Conservation (phyloP, 1,140 invertebrate genomes). For the Ephestia elutella region DNA sequence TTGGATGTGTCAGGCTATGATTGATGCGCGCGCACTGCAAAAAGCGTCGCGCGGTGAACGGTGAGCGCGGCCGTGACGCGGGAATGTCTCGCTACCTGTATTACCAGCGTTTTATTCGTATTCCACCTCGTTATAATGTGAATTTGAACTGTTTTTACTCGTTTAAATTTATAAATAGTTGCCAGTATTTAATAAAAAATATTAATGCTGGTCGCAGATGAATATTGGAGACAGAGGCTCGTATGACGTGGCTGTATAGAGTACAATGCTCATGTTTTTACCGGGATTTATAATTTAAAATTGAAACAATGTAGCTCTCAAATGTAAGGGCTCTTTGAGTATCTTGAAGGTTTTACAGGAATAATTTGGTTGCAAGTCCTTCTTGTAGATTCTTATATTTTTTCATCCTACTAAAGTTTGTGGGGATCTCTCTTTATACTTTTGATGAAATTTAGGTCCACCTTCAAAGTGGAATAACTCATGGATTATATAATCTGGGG, state of each 20-base stretch:
- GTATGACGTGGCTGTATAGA: background rate
- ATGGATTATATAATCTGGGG: too few species aligned
- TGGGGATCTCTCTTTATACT: too few species aligned
- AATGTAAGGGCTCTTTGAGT: background rate
- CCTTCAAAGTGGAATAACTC: too few species aligned
- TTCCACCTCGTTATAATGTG: slow-evolving; percentile 6
- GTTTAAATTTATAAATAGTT: slow-evolving; percentile 2
- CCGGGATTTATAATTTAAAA: background rate
- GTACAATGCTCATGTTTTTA: background rate
- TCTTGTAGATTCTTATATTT: too few species aligned
- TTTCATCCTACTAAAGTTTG: too few species aligned
- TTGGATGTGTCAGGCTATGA: slow-evolving; percentile 71
- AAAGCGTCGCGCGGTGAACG: slow-evolving; percentile 55
- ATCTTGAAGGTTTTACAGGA: background rate
- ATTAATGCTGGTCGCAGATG: background rate
- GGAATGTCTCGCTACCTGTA: slow-evolving; percentile 32
- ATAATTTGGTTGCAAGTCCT: too few species aligned
- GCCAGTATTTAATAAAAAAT: background rate
- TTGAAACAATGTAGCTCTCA: background rate
- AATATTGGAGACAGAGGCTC: background rate
- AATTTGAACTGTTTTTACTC: slow-evolving; percentile 3
- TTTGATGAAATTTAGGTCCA: too few species aligned
- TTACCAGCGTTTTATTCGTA: slow-evolving; percentile 25
- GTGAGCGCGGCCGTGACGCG: slow-evolving; percentile 39
- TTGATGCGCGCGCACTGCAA: slow-evolving; percentile 56